phyloP scores from a whole-genome alignment of 1,140 invertebrate species.

The Caerostris extrusa region DNA sequence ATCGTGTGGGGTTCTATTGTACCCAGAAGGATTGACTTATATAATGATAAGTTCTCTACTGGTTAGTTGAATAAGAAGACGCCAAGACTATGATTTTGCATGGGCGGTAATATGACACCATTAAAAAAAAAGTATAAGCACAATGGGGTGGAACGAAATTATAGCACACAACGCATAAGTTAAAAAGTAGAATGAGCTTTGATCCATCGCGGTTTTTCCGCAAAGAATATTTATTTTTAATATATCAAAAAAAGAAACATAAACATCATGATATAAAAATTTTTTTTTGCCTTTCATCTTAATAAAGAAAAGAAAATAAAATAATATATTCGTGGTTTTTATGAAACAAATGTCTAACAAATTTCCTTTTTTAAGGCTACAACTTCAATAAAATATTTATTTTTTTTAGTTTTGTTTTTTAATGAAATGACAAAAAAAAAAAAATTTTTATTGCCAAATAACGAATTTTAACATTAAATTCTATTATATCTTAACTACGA shows the following conservation, averaged over 20 bases:
- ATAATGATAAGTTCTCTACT: constrained; percentile 43
- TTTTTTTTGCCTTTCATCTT: neutral
- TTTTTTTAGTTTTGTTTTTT: neutral
- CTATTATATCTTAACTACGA: neutral
- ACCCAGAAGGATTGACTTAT: neutral
- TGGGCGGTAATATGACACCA: constrained; percentile 8
- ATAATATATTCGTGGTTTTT: neutral
- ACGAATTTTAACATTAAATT: neutral
- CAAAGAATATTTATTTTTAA: neutral
- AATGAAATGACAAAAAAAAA: neutral
- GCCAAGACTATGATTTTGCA: constrained; percentile 41
- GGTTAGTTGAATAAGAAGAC: neutral
- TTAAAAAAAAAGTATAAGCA: constrained; percentile 30
- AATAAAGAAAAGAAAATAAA: neutral
- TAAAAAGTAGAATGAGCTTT: constrained; percentile 5
- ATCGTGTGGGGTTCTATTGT: constrained; percentile 50
- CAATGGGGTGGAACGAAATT: constrained; percentile 44
- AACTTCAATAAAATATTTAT: neutral
- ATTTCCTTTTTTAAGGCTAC: no score
- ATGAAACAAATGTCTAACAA: neutral
- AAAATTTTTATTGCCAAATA: neutral
- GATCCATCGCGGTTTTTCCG: neutral
- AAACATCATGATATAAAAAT: neutral
- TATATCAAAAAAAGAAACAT: neutral
- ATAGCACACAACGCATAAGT: constrained; percentile 23